Percentiles rank a stretch among this genome's conserved stretches.
These are phyloP conservation scores for Lissonota sp. DNA, from an alignment of 2,888 invertebrate genomes.

Conservation along the genomic window DNA sequence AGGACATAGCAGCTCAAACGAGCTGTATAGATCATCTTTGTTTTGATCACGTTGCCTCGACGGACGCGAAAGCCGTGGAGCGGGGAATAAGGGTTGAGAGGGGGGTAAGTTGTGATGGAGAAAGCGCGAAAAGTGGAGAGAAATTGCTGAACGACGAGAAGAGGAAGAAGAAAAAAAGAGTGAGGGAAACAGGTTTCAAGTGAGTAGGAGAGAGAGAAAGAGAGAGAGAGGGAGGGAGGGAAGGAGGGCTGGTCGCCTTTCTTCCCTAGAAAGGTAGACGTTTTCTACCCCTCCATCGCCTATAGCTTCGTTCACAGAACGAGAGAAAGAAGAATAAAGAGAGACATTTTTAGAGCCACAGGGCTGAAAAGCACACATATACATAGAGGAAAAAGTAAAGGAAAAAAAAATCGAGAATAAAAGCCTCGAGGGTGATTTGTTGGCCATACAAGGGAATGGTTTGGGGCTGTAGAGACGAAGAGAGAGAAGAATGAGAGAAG, in stretches of 20 bases:
- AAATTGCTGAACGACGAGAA: conserved; percentile 51
- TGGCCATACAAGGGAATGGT: conserved; percentile 25
- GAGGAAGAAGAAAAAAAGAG: background rate
- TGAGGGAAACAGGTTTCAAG: conserved; percentile 19
- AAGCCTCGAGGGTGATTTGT: conserved; percentile 53
- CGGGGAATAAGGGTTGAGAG: background rate
- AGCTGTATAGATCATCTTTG: conserved; percentile 62
- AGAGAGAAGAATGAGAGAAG: conserved; percentile 9
- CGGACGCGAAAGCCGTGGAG: conserved; percentile 22
- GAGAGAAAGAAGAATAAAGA: conserved; percentile 2
- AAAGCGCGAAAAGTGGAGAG: conserved; percentile 48
- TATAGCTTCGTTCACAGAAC: conserved; percentile 36
- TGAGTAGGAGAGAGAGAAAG: conserved; percentile 27
- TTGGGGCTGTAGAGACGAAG: conserved; percentile 26
- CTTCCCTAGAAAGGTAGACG: conserved; percentile 35
- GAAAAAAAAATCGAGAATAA: conserved; percentile 35
- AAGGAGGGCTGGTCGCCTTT: conserved; percentile 22
- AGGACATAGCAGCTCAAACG: conserved; percentile 4
- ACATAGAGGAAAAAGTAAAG: conserved; percentile 42
- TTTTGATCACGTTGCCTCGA: conserved; percentile 65
- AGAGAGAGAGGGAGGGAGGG: conserved; percentile 13
- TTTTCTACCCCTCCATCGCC: conserved; percentile 20
- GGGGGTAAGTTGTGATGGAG: conserved; percentile 14
- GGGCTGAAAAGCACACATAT: conserved; percentile 34
- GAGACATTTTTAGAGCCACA: conserved; percentile 50